Conservation (phyloP, 2,113 vertebrate genomes). For the Glaucomys volans region DNA sequence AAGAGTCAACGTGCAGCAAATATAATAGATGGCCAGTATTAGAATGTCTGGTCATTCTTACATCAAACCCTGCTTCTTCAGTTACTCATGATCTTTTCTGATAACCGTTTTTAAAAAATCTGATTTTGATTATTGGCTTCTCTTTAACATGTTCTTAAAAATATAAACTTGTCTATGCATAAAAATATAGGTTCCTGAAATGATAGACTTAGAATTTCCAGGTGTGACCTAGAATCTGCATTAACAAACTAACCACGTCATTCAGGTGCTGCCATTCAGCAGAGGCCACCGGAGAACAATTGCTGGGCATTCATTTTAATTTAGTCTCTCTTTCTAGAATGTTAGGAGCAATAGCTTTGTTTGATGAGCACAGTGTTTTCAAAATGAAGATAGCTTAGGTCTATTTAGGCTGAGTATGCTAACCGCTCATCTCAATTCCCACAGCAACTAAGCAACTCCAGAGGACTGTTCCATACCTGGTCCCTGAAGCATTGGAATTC, state of each 20-base stretch:
- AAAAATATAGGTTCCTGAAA: background rate
- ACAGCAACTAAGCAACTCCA: background rate
- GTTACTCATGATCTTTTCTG: background rate
- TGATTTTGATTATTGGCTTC: background rate
- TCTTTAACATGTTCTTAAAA: slow-evolving; percentile 6
- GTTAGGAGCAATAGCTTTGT: background rate
- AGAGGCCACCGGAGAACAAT: background rate
- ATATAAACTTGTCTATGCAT: background rate
- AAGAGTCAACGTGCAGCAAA: background rate
- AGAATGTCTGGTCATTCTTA: background rate
- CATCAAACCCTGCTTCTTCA: background rate
- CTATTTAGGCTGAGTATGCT: background rate
- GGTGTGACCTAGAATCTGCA: background rate
- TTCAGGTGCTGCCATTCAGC: background rate
- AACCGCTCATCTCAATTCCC: background rate
- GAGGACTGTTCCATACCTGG: background rate
- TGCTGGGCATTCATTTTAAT: background rate
- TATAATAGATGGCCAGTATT: background rate
- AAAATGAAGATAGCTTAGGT: background rate
- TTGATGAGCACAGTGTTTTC: background rate
- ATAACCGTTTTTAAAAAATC: background rate
- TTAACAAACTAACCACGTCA: background rate
- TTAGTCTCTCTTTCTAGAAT: background rate
- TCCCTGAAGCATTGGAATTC: background rate
- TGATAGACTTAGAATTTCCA: background rate